Percentiles rank a stretch among this genome's conserved stretches.
phyloP scores from a whole-genome alignment of 1,140 invertebrate species.

The Zaprionus capensis region DNA sequence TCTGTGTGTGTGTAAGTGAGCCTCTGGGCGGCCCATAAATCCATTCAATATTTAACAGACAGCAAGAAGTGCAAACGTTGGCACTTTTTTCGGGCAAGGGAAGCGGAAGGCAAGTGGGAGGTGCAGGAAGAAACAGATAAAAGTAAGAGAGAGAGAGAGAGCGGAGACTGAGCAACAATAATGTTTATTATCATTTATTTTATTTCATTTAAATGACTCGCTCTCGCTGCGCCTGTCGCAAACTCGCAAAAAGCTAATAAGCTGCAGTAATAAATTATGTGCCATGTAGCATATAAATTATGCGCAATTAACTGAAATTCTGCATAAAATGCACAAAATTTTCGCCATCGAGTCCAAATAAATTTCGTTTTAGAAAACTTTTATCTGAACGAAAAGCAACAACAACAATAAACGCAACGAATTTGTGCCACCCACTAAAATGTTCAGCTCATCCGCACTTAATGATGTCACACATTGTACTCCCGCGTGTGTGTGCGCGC shows the following conservation, averaged over 20 bases:
- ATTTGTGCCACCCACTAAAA: conserved; percentile 25
- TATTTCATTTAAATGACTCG: conserved; percentile 77
- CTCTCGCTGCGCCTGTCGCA: conserved; percentile 22
- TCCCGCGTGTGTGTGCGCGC: background rate
- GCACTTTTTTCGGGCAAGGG: conserved; percentile 52
- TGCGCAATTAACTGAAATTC: conserved; percentile 74
- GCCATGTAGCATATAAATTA: conserved; percentile 78
- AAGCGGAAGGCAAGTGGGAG: conserved; percentile 7
- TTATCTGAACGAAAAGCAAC: conserved; percentile 26
- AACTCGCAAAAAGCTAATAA: conserved; percentile 68
- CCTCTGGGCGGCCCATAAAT: conserved; percentile 62
- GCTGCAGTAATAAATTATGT: conserved; percentile 82
- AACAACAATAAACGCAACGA: conserved; percentile 18
- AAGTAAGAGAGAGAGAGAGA: background rate
- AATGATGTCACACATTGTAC: conserved; percentile 50
- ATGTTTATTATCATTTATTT: conserved; percentile 82
- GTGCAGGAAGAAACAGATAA: background rate
- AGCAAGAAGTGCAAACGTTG: conserved; percentile 75
- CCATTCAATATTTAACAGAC: conserved; percentile 72
- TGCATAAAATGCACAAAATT: conserved; percentile 77
- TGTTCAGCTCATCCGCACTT: conserved; percentile 37
- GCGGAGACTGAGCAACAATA: conserved; percentile 60
- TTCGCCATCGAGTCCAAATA: conserved; percentile 51
- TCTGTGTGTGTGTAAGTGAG: conserved; percentile 12
- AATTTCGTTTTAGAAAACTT: conserved; percentile 60